Evolutionary conservation across 2,797 vertebrate genomes (phyloP), one percentile per base, ranked within the genome.

Genomic region (Oryzias sinensis): DNA sequence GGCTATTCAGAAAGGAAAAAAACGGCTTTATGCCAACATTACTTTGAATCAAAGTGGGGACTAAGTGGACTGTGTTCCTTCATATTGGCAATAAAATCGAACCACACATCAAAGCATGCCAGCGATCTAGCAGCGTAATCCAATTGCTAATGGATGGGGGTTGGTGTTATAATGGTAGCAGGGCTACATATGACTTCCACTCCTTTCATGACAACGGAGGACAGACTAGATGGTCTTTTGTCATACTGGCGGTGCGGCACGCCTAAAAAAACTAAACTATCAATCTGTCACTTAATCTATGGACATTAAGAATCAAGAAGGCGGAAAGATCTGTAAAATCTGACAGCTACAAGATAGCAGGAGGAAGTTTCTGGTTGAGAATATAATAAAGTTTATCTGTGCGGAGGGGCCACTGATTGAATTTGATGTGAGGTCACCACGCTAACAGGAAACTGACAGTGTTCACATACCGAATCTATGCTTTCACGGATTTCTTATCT

Each of bases 41-140:
- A 88, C 74, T 76, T 73, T 46, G 61, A 85, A 85, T 88, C 83
- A 83, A 74, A 85, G 86, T 76, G 76, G 72, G 77, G 86, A 82
- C 85, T 86, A 86, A 90, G 88, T 88, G 85, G 84, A 74, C 80
- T 82, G 66, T 81, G 78, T 83, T 82, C 87, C 87, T 75, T 84
- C 82, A 77, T 75, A 72, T 69, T 84, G 80, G 83, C 84, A 88
- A 90, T 90, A 92, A 89, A 89, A 82, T 72, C 77, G 78, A 87
- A 87, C 72, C 82, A 89, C 88, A 89, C 87, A 89, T 88, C 70
- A 81, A 54, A 80, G 80, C 70, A 76, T 78, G 89, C 77, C 80
- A 81, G 81, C 41, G 69, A 81, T 86, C 59, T 53, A 65, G 82
- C 75, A 63, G 69, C 59, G 59, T 88, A 90, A 92, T 91, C 84